These are phyloP conservation scores for Ginglymostoma cirratum DNA, from an alignment of 2,113 vertebrate species.

Conservation along the genomic window DNA sequence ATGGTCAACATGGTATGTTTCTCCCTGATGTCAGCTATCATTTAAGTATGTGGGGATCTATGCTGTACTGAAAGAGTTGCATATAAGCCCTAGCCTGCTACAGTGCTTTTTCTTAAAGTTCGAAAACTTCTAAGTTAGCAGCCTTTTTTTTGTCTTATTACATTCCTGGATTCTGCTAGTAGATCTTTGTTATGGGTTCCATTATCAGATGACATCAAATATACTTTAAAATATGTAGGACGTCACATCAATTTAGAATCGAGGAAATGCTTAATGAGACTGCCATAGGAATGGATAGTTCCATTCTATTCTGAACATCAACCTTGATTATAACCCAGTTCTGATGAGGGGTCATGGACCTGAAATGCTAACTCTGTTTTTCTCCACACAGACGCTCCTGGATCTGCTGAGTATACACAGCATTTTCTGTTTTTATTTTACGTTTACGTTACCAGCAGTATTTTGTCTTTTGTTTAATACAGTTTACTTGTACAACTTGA, in stretches of 20 bases:
- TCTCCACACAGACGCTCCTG: neutral
- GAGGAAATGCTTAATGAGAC: neutral
- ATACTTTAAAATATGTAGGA: neutral
- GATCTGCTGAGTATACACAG: neutral
- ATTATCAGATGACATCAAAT: neutral
- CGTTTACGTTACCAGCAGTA: neutral
- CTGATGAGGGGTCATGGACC: neutral
- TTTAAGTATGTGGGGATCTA: neutral
- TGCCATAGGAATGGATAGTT: neutral
- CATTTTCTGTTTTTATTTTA: neutral
- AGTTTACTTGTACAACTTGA: neutral
- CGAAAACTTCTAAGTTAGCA: neutral
- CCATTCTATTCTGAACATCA: neutral
- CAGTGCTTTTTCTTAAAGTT: neutral
- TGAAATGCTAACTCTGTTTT: neutral
- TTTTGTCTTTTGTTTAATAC: neutral
- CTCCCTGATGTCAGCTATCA: neutral
- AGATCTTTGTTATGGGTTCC: neutral
- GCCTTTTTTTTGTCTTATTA: neutral
- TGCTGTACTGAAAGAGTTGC: neutral
- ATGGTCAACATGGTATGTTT: neutral
- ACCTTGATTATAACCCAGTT: neutral
- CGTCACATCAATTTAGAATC: neutral
- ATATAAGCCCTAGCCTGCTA: neutral
- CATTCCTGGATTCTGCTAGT: neutral